Conservation (phyloP, 2,797 vertebrate genomes). For the Notolepis coatsorum region DNA sequence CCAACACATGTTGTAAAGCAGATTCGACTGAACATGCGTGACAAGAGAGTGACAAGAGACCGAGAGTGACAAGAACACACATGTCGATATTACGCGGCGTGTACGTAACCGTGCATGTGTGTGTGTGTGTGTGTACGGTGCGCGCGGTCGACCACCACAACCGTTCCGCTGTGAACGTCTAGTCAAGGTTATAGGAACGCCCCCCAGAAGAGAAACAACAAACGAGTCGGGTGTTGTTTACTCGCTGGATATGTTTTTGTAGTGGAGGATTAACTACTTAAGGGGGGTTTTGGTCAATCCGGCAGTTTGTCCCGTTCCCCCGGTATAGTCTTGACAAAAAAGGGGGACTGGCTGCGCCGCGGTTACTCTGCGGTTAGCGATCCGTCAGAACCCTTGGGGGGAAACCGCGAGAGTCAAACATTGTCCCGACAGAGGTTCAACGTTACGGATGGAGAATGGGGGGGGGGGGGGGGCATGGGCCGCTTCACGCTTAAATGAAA, state of each 20-base stretch:
- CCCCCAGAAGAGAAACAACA: neutral
- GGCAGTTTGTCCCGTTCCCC: neutral
- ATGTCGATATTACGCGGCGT: too few species aligned
- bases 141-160: too few species aligned
- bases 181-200: too few species aligned
- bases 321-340: slow-evolving; percentile 14
- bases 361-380: slow-evolving; percentile 4
- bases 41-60: too few species aligned
- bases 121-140: too few species aligned
- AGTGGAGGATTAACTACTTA: slow-evolving; percentile 1
- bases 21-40: neutral
- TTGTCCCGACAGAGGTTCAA: slow-evolving; percentile 22
- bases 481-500: slow-evolving; percentile 24
- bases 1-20: slow-evolving; percentile 12
- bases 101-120: too few species aligned
- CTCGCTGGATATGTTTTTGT: neutral
- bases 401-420: slow-evolving; percentile 37
- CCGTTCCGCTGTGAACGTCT: too few species aligned
- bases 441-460: neutral
- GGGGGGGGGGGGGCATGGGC: slow-evolving; percentile 10
- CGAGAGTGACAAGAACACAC: too few species aligned
- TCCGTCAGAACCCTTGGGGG: neutral
- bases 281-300: slow-evolving; percentile 12
- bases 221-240: slow-evolving; percentile 18
- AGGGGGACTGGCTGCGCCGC: slow-evolving; percentile 1